A percentile compares a stretch with the other conserved stretches of the same genome.
Conservation (phyloP, 2,113 vertebrate genomes). For the Pelobates fuscus region DNA sequence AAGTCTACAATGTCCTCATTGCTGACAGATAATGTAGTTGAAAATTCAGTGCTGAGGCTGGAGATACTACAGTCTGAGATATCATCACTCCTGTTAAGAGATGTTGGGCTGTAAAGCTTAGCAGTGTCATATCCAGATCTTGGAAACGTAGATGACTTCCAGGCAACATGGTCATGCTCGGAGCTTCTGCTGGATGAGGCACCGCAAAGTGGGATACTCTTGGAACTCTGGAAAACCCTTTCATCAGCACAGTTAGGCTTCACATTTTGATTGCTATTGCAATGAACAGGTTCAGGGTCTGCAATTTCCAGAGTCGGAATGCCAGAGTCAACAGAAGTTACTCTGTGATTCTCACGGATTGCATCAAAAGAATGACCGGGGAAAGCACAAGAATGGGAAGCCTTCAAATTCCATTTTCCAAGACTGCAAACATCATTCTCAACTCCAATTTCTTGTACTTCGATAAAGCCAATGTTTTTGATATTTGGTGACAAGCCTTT, state of each 20-base stretch:
- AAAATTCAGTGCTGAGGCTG: constrained; percentile 90
- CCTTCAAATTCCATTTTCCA: constrained; percentile 49
- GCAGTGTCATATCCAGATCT: constrained; percentile 76
- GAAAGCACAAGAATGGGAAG: constrained; percentile 42
- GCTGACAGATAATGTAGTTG: constrained; percentile 78
- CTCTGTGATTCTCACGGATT: constrained; percentile 74
- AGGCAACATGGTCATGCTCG: constrained; percentile 63
- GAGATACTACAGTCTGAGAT: constrained; percentile 86
- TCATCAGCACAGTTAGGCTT: constrained; percentile 62
- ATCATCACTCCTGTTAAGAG: constrained; percentile 79
- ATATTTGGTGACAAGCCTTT: constrained; percentile 59
- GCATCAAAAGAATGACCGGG: constrained; percentile 58
- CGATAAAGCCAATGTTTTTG: constrained; percentile 64
- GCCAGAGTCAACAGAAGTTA: constrained; percentile 86
- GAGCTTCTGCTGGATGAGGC: constrained; percentile 60
- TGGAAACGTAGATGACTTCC: constrained; percentile 84
- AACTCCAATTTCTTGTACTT: constrained; percentile 56
- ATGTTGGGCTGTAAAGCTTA: constrained; percentile 73
- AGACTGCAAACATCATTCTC: constrained; percentile 55
- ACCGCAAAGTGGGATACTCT: constrained; percentile 52
- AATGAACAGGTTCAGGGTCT: constrained; percentile 79
- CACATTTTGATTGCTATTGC: constrained; percentile 54
- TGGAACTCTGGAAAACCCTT: constrained; percentile 62
- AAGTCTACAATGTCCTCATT: constrained; percentile 88
- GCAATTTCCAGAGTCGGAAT: constrained; percentile 90